Base-by-base conservation (phyloP, 2,113 vertebrate genomes). In the Sialia sialis region DNA sequence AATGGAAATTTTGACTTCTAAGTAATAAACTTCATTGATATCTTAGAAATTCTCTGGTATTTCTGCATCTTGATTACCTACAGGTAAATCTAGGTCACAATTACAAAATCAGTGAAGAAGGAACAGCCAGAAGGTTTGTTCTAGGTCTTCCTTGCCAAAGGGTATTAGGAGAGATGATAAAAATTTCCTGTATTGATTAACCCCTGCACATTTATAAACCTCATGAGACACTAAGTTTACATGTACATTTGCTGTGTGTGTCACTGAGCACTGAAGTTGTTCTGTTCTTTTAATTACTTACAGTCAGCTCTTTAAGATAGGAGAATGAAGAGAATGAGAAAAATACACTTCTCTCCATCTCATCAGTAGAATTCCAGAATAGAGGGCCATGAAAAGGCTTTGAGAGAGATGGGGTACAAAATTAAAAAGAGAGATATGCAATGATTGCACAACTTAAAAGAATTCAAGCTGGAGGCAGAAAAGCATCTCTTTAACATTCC, bases 211-310 rank as follows among this genome's bases (percentile, higher is more conserved):
- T 60, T 59, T 60, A 51, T 55, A 76, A 51, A 72, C 16, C 6
- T 46, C 20, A 32, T 34, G 39, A 51, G 43, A 67, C 17, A 15
- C 14, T n/a, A 25, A 41, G 10, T 60, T 74, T 29, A 77, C 0
- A 1, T 4, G 11, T 60, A 20, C 15, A 38, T 76, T 79, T 1
- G 0, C 7, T 63, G 9, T 23, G 22, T 34, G 32, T 12, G 34
- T 16, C 44, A 64, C 10, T 29, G 22, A 60, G 58, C 19, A 67
- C 7, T 15, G 77, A 25, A 70, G 18, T 2, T 29, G 11, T 38
- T 69, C 26, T 70, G 36, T 11, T 59, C 25, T 26, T 92, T 77
- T 43, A 60, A n/a, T 12, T 49, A n/a, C 19, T 59, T 63, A 54
- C 0, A 0, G 32, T 59, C 34, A 76, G 20, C 26, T 60, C 54